Conservation (phyloP, 1,140 invertebrate species). For the Platyscapa corneri region DNA sequence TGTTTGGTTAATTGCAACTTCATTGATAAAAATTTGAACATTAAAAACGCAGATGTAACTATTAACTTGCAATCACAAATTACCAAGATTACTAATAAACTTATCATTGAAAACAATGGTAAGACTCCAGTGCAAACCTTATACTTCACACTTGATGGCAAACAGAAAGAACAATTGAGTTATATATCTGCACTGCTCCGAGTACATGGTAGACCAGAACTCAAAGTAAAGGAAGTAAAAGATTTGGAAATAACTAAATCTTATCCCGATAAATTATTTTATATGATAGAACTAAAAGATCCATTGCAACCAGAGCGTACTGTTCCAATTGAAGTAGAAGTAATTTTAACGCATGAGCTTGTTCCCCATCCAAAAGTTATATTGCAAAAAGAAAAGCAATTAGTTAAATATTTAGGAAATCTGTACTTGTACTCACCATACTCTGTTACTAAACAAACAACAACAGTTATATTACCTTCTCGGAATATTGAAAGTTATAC, state of each 20-base stretch:
- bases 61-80: conserved; percentile 92
- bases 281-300: conserved; percentile 79
- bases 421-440: conserved; percentile 92
- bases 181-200: conserved; percentile 81
- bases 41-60: conserved; percentile 88
- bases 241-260: conserved; percentile 65
- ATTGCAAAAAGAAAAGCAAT: conserved; percentile 93
- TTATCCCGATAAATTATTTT: conserved; percentile 75
- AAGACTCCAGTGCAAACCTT: conserved; percentile 81
- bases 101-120: conserved; percentile 88
- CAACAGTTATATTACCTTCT: conserved; percentile 84
- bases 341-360: conserved; percentile 84
- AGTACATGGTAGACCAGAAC: conserved; percentile 78
- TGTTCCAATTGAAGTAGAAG: conserved; percentile 81
- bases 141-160: conserved; percentile 81
- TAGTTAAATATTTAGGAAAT: conserved; percentile 90
- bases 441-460: conserved; percentile 84
- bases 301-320: conserved; percentile 77
- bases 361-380: conserved; percentile 90
- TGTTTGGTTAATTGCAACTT: conserved; percentile 6
- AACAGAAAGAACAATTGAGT: conserved; percentile 80
- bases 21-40: conserved; percentile 76
- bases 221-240: conserved; percentile 77
- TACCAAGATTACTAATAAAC: conserved; percentile 86
- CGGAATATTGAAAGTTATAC: conserved; percentile 90